Conservation (phyloP, 1,140 invertebrate genomes). For the Homarus americanus region DNA sequence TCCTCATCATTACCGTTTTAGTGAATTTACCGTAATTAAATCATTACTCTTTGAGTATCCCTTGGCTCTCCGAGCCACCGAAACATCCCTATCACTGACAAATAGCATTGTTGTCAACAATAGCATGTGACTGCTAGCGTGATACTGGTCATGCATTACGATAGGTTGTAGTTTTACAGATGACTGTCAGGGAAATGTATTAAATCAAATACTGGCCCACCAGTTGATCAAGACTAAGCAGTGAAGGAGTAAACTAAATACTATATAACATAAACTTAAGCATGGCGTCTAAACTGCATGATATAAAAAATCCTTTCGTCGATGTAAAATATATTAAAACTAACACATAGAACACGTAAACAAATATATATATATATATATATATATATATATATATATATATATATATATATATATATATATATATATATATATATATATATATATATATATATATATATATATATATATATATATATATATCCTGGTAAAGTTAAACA, state of each 20-base stretch:
- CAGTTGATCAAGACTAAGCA: background rate
- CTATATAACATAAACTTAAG: constrained; percentile 3
- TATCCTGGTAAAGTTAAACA: background rate
- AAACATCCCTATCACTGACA: no score
- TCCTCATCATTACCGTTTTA: no score
- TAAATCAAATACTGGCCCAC: background rate
- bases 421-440: constrained; percentile 19
- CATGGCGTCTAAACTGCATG: constrained; percentile 29
- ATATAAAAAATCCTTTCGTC: background rate
- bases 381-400: no score
- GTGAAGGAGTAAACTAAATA: constrained; percentile 5
- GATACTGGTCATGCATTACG: no score
- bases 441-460: constrained; percentile 39
- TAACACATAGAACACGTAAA: background rate
- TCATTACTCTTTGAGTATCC: no score
- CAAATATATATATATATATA: background rate
- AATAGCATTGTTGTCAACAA: no score
- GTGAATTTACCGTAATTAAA: no score
- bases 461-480: background rate
- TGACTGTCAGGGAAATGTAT: no score
- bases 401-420: no score
- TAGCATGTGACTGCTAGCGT: no score
- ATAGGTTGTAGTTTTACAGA: no score
- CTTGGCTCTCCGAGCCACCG: no score
- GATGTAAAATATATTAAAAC: background rate